A percentile compares a stretch with the other conserved stretches of the same genome.
phyloP scores from a whole-genome alignment of 2,797 vertebrate genomes.

The Nannoperca obscura region DNA sequence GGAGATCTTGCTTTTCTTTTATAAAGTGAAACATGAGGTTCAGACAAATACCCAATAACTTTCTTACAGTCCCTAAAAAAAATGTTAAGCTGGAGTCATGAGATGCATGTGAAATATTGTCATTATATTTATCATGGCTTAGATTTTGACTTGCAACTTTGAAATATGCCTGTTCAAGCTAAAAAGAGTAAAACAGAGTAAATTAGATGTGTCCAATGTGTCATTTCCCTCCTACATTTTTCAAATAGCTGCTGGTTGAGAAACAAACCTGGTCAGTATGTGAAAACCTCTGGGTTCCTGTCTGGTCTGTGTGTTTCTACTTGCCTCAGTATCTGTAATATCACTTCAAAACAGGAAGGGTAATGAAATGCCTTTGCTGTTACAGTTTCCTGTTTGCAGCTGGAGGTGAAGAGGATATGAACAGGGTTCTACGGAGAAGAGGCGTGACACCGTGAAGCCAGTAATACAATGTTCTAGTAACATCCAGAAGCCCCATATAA shows the following conservation, averaged over 20 bases:
- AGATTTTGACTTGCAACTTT: not conserved
- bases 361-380: conserved; percentile 31
- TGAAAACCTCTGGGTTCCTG: conserved; percentile 22
- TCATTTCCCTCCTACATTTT: conserved; percentile 5
- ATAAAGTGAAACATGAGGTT: not conserved
- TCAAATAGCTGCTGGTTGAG: not conserved
- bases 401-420: not conserved
- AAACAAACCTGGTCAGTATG: not conserved
- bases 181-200: not conserved
- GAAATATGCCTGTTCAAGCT: not conserved
- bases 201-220: no score
- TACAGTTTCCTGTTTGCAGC: conserved; percentile 52
- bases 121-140: not conserved
- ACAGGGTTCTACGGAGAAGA: conserved; percentile 16
- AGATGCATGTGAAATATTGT: not conserved
- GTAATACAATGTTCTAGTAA: not conserved
- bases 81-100: not conserved
- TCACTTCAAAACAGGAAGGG: conserved; percentile 38
- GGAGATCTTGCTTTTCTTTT: not conserved
- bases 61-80: not conserved
- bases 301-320: not conserved
- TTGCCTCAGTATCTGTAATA: conserved; percentile 15
- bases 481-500: not conserved
- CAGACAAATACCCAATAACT: not conserved
- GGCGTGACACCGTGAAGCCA: not conserved